phyloP scores from a whole-genome alignment of 1,140 invertebrate genomes.

The Eriocheir sinensis region DNA sequence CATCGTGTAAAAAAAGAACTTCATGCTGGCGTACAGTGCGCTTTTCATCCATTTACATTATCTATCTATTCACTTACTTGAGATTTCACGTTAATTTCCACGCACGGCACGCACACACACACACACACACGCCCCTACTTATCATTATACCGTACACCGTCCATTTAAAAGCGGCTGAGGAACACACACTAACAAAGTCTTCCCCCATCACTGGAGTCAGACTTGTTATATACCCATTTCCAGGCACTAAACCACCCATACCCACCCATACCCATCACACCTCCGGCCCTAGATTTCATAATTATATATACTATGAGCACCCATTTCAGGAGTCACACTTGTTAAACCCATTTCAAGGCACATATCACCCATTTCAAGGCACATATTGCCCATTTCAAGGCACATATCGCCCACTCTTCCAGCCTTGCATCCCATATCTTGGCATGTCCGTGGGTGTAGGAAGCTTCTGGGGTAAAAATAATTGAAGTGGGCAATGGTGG shows the following conservation, averaged over 20 bases:
- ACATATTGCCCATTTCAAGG: neutral
- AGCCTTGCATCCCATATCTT: neutral
- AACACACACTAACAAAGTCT: too few relatives aligned
- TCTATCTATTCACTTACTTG: too few relatives aligned
- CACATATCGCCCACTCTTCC: neutral
- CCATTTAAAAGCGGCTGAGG: neutral
- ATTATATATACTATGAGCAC: too few relatives aligned
- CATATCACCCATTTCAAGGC: neutral
- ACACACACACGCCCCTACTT: too few relatives aligned
- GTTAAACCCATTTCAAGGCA: neutral
- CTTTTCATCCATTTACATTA: too few relatives aligned
- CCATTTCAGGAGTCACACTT: too few relatives aligned
- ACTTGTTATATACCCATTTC: neutral
- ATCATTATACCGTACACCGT: neutral
- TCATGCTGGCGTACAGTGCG: neutral
- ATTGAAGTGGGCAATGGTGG: too few relatives aligned
- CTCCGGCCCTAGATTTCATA: too few relatives aligned
- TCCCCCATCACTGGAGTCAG: neutral
- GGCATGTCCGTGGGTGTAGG: neutral
- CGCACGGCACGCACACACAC: too few relatives aligned
- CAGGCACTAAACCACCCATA: neutral
- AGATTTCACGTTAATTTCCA: neutral
- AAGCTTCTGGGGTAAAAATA: too few relatives aligned
- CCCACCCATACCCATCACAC: too few relatives aligned
- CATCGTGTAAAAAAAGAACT: too few relatives aligned